Evolutionary conservation across 2,113 vertebrate genomes (phyloP), one percentile per base, ranked within the genome.

Genomic region (Columba janthina): DNA sequence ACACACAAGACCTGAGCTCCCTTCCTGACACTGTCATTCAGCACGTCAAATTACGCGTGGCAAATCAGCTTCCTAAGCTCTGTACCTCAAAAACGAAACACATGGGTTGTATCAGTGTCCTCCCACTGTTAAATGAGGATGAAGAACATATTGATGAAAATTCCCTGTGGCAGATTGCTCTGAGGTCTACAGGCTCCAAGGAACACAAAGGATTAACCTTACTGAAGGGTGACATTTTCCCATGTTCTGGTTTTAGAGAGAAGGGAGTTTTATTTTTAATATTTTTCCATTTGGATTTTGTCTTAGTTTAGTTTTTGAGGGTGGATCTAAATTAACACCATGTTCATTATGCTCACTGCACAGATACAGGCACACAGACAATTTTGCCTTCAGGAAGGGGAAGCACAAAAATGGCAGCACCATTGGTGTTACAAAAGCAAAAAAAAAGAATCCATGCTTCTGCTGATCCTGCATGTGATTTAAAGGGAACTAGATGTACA

Each of bases 21-120:
- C 66, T 73, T 95, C 70, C 90, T 70, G 81, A 70, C 2, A 3
- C 36, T 91, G 91, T 67, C 74, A 56, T 64, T 77, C 75, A 62
- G 56, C 1, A 0, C 0, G 0, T 80, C 86, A 60, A 31, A 67
- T 51, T 32, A 48, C 0, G 0, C 3, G 0, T 19, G 28, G 36
- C 83, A 81, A 78, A 72, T 85, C 79, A 26, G 58, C 69, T 80
- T 86, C 79, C 88, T 48, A 2, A 81, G 38, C 51, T 90, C 51
- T 76, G 15, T 29, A 16, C 72, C 88, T 86, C 82, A 8, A 31
- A 86, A 95, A 51, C 42, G 58, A 80, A 86, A 74, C 94, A 92
- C 90, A 86, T 74, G 88, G 94, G 79, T 69, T 76, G 8, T 17
- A 32, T 50, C 88, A 77, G 51, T 60, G 94, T 92, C 83, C 71